phyloP scores from a whole-genome alignment of 2,113 vertebrate genomes.

The Serilophus lunatus region DNA sequence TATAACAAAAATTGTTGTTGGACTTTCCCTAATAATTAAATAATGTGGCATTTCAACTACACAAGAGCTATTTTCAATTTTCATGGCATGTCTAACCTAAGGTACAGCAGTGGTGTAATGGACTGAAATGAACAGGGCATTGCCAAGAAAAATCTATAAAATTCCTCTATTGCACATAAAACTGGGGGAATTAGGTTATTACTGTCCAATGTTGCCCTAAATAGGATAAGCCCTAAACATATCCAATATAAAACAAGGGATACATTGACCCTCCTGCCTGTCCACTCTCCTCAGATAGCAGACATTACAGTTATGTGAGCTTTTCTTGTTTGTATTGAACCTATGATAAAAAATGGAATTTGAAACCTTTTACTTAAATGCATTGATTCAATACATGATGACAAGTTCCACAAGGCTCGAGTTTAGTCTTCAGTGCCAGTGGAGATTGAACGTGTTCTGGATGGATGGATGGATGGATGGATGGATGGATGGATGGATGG shows the following conservation, averaged over 20 bases:
- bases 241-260: neutral
- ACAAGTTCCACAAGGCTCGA: accelerated
- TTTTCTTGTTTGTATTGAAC: neutral
- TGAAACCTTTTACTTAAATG: neutral
- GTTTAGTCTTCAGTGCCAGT: neutral
- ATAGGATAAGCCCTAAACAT: neutral
- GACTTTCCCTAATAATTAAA: neutral
- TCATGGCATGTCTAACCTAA: neutral
- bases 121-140: neutral
- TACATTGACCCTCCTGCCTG: neutral
- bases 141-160: neutral
- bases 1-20: neutral
- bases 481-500: neutral
- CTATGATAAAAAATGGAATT: neutral
- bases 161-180: neutral
- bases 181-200: neutral
- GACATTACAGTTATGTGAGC: neutral
- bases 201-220: neutral
- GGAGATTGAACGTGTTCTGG: neutral
- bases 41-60: neutral
- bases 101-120: neutral
- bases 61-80: neutral
- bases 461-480: too few species aligned
- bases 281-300: neutral
- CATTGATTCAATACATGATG: neutral